These are phyloP conservation scores for Mimachlamys varia DNA, from an alignment of 2,888 invertebrate genomes.

Conservation along the genomic window DNA sequence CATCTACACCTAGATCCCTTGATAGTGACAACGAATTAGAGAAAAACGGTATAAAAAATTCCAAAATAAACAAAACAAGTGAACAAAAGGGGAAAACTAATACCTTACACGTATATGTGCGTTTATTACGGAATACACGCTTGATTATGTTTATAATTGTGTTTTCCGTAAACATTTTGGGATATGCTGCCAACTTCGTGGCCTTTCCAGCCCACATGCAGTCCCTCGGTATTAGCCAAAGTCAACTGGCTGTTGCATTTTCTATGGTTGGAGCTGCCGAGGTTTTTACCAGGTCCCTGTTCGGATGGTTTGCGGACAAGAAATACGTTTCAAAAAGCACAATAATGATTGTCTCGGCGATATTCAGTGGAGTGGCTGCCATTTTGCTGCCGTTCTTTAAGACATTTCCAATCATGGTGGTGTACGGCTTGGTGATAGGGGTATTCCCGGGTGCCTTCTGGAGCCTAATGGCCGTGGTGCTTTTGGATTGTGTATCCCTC, in stretches of 20 bases:
- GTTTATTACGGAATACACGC: background rate
- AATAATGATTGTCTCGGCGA: slow-evolving; percentile 40
- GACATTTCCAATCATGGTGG: slow-evolving; percentile 53
- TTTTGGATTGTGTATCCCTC: slow-evolving; percentile 61
- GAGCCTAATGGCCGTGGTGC: slow-evolving; percentile 56
- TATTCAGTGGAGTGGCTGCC: slow-evolving; percentile 48
- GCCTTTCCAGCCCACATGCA: slow-evolving; percentile 40
- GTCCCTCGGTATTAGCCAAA: slow-evolving; percentile 27
- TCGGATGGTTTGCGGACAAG: slow-evolving; percentile 43
- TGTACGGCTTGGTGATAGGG: slow-evolving; percentile 59
- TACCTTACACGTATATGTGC: background rate
- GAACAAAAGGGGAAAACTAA: background rate
- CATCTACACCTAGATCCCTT: background rate
- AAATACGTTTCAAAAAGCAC: background rate
- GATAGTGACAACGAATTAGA: no score
- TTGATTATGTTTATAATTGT: background rate
- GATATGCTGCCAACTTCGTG: slow-evolving; percentile 34
- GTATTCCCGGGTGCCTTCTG: slow-evolving; percentile 60
- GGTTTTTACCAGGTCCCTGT: slow-evolving; percentile 33
- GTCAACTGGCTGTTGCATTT: slow-evolving; percentile 23
- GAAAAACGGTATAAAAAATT: background rate
- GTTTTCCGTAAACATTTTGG: background rate
- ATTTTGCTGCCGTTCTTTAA: slow-evolving; percentile 57
- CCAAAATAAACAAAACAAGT: background rate
- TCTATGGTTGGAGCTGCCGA: slow-evolving; percentile 42